Evolutionary conservation across 2,888 invertebrate genomes (phyloP), one percentile per base, ranked within the genome.

Genomic region (Plagodis dolabraria): DNA sequence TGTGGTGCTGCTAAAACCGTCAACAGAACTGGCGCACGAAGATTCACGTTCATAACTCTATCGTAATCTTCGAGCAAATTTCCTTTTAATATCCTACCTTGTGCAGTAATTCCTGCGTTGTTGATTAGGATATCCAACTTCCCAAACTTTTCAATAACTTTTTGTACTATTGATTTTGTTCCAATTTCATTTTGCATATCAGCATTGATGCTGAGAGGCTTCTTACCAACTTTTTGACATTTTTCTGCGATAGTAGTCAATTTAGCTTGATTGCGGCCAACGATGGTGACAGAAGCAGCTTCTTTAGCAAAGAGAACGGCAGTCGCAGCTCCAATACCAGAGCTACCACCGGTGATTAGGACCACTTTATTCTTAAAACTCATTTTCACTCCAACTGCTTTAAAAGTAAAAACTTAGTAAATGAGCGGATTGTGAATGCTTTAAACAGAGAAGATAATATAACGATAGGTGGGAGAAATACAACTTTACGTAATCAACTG

Each of bases 261-360:
- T 53, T 71, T 76, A 2, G 44, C 33, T 46, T 70, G 67, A 53
- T 76, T 75, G 11, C 77, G 65, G 7, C 73, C 80, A 0, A 79
- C 74, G 10, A 80, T 63, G 0, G 68, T 69, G 0, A 83, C 75
- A 4, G 60, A 47, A 0, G 80, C 80, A 2, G 76, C 77, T 61
- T 78, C 73, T 43, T 66, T 71, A 12, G 76, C 69, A 53, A 82
- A 79, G 11, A 61, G 44, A 2, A 67, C 57, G 0, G 80, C 80
- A 0, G 71, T 66, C 5, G 75, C 72, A 0, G 78, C 83, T 2
- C 83, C 83, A 6, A 83, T 80, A 2, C 81, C 81, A 0, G 79
- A 74, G 44, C 79, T 76, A 1, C 73, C 72, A 0, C 80, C 81
- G 0, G 78, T 83, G 2, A 82, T 67, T 0, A 82, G 53, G 0